Conservation (phyloP, 2,113 vertebrate genomes). For the Oxygymnocypris stewartii region DNA sequence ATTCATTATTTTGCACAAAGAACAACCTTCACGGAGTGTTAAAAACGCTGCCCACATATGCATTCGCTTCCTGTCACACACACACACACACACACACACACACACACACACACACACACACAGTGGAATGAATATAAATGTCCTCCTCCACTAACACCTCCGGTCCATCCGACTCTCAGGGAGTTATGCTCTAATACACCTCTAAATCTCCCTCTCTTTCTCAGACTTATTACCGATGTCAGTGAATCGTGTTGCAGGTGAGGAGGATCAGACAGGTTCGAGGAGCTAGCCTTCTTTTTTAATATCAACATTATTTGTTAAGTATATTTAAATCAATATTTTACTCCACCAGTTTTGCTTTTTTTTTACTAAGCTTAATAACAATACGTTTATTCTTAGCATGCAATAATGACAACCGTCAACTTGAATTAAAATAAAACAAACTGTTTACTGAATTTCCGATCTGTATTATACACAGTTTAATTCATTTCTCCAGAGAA, state of each 20-base stretch:
- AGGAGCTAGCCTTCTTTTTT: no score
- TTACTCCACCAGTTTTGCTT: no score
- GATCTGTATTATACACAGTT: no score
- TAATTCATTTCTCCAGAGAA: no score
- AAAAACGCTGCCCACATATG: conserved; percentile 1
- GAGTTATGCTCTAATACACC: conserved; percentile 12
- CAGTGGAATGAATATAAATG: conserved; percentile 23
- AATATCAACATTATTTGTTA: no score
- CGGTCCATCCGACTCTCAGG: not conserved
- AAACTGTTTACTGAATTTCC: no score
- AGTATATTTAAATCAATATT: no score
- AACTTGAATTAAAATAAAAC: no score
- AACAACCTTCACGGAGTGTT: conserved; percentile 5
- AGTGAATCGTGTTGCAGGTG: not conserved
- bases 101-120: conserved; percentile 1
- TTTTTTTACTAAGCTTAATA: no score
- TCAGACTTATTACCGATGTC: not conserved
- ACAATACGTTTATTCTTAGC: no score
- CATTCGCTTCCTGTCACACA: not conserved
- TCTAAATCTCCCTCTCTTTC: not conserved
- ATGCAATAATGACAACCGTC: no score
- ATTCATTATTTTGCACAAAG: conserved; percentile 1
- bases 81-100: conserved; percentile 19
- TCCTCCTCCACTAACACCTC: conserved; percentile 3
- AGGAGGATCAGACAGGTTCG: not conserved